Percentiles rank a stretch among this genome's conserved stretches.
phyloP scores from a whole-genome alignment of 2,113 vertebrate species.

The Acanthochromis polyacanthus region DNA sequence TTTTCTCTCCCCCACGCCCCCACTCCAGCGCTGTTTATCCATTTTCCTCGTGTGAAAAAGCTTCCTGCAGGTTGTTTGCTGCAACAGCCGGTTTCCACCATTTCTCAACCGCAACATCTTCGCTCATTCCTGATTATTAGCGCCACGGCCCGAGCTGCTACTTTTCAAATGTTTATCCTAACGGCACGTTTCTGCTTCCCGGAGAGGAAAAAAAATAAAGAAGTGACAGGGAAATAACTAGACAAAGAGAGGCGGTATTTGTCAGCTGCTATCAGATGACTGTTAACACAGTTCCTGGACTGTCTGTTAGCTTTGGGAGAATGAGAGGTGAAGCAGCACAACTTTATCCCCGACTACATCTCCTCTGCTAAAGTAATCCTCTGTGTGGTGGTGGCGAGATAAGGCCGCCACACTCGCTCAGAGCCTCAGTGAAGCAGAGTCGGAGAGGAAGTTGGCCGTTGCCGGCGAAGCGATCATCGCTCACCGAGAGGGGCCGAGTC shows the following conservation, averaged over 20 bases:
- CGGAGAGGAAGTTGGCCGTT: conserved; percentile 19
- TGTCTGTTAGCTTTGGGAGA: conserved; percentile 65
- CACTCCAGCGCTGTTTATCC: conserved; percentile 62
- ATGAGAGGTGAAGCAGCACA: conserved; percentile 74
- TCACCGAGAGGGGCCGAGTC: conserved; percentile 40
- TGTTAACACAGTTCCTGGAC: conserved; percentile 66
- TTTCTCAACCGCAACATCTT: conserved; percentile 52
- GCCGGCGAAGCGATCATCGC: conserved; percentile 60
- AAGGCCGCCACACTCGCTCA: conserved; percentile 69
- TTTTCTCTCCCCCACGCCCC: conserved; percentile 52
- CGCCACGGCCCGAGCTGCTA: conserved; percentile 11
- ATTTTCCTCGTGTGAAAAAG: conserved; percentile 72
- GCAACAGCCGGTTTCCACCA: conserved; percentile 38
- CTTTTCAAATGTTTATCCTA: conserved; percentile 56
- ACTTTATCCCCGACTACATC: conserved; percentile 76
- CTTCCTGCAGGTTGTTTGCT: conserved; percentile 64
- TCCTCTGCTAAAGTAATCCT: conserved; percentile 76
- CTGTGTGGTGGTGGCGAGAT: conserved; percentile 71
- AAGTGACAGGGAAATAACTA: conserved; percentile 57
- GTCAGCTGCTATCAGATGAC: conserved; percentile 78
- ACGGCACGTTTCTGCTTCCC: background rate
- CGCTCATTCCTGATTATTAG: conserved; percentile 50
- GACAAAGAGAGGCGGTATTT: conserved; percentile 58
- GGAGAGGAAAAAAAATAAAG: background rate
- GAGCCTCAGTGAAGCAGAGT: conserved; percentile 7